These are phyloP conservation scores for Neoascia interrupta DNA, from an alignment of 2,888 invertebrate genomes.

Conservation along the genomic window DNA sequence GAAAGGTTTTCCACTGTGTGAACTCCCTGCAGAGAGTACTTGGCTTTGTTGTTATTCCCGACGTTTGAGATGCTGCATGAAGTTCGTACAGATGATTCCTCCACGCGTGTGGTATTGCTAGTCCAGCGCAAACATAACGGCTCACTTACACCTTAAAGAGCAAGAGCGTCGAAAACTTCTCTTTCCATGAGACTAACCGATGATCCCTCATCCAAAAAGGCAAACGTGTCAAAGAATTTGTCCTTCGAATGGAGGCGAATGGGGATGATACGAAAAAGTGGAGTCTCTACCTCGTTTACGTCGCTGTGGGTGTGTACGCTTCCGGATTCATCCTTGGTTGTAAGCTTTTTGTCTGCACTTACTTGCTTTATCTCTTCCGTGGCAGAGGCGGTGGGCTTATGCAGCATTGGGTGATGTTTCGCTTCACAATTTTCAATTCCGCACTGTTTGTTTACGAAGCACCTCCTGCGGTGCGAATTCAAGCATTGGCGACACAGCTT, in stretches of 20 bases:
- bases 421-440: constrained; percentile 33
- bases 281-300: constrained; percentile 13
- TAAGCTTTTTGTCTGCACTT: constrained; percentile 11
- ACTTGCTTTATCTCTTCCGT: constrained; percentile 5
- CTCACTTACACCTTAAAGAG: neutral
- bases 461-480: too few species aligned
- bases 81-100: neutral
- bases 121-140: constrained; percentile 31
- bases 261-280: constrained; percentile 16
- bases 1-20: constrained; percentile 28
- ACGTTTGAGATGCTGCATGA: neutral
- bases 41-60: too few species aligned
- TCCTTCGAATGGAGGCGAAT: constrained; percentile 23
- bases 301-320: constrained; percentile 29
- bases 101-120: constrained; percentile 17
- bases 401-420: constrained; percentile 35
- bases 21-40: constrained; percentile 2
- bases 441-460: too few species aligned
- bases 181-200: constrained; percentile 23
- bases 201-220: constrained; percentile 35
- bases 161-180: constrained; percentile 8
- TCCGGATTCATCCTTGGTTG: neutral
- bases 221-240: constrained; percentile 20
- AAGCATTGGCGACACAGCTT: constrained; percentile 40
- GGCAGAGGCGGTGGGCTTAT: constrained; percentile 1